phyloP scores from a whole-genome alignment of 2,888 invertebrate species.

The Eurois occulta region DNA sequence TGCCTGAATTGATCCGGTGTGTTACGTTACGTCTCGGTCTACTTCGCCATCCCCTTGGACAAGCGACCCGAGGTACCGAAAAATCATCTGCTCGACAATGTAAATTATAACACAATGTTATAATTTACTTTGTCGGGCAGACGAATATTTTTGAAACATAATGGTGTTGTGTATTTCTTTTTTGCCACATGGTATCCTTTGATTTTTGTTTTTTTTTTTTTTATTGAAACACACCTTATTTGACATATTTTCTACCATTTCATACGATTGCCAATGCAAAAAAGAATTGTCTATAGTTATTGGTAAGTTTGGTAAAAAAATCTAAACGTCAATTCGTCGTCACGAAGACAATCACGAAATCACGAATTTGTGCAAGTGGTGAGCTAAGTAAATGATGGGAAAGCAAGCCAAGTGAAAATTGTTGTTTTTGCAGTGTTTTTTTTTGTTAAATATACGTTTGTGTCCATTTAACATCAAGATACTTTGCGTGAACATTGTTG shows the following conservation, averaged over 20 bases:
- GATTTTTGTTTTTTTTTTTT: background rate
- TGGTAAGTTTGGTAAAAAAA: constrained; percentile 32
- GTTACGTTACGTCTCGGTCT: too few relatives aligned
- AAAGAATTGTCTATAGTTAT: constrained; percentile 42
- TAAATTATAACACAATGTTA: too few relatives aligned
- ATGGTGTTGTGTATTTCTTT: background rate
- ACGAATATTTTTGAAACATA: background rate
- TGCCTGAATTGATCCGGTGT: too few relatives aligned
- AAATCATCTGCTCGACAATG: too few relatives aligned
- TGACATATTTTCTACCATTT: constrained; percentile 10
- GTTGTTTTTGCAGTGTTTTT: constrained; percentile 75
- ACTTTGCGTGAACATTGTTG: constrained; percentile 74
- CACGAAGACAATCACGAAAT: constrained; percentile 62
- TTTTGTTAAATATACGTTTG: constrained; percentile 70
- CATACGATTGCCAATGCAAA: constrained; percentile 19
- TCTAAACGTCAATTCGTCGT: constrained; percentile 53
- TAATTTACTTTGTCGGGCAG: background rate
- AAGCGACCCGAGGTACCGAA: too few relatives aligned
- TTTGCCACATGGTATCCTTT: background rate
- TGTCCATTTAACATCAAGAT: constrained; percentile 70
- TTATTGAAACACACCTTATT: background rate
- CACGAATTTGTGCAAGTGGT: constrained; percentile 65
- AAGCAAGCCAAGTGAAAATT: constrained; percentile 73
- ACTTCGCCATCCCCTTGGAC: too few relatives aligned
- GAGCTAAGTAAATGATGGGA: constrained; percentile 72